Base-by-base conservation (phyloP, 2,113 vertebrate genomes). In the Microtus richardsoni region DNA sequence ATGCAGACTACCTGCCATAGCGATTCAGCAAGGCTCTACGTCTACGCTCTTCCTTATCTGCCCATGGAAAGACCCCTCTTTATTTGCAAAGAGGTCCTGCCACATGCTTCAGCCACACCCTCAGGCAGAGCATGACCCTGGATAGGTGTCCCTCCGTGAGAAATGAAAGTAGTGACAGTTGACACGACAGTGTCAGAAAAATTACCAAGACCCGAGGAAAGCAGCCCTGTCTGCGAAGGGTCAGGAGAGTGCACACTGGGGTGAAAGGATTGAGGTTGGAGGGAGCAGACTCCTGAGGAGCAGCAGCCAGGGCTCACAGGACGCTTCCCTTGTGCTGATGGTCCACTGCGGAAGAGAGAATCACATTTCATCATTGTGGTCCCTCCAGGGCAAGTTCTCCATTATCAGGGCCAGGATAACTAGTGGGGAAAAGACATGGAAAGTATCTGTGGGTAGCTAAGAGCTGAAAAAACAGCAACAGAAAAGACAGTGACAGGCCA, bases 151-250 rank as follows among this genome's bases (percentile, higher is more conserved):
- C 33, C 47, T 68, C 19, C 2, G 10, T 3, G 12, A 68, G n/a
- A 30, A 58, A 21, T 2, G 4, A 7, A 5, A 39, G 2, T 3
- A 5, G 36, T 26, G 2, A 3, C 7, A 2, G 47, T 10, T 24
- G 3, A 4, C 6, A 24, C 2, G 8, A 24, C 8, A 7, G 1
- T 12, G 44, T 39, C 1, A 64, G 39, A 52, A 44, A 70, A 60
- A 24, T 5, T 3, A 36, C 60, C 33, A 30, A 52, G 47, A 36
- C 2, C 3, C 0, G 12, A 52, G 70, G 16, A 22, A 73, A 66
- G 24, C 5, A 0, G 47, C 26, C 1, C 0, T n/a, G 16, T 3
- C 33, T 5, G 0, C 0, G 0, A 2, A 44, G 70, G 54, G 14
- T n/a, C 71, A 10, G 3, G 17, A 5, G 9, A 12, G 5, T 2